phyloP scores from a whole-genome alignment of 2,113 vertebrate genomes.

The Morone chrysops region DNA sequence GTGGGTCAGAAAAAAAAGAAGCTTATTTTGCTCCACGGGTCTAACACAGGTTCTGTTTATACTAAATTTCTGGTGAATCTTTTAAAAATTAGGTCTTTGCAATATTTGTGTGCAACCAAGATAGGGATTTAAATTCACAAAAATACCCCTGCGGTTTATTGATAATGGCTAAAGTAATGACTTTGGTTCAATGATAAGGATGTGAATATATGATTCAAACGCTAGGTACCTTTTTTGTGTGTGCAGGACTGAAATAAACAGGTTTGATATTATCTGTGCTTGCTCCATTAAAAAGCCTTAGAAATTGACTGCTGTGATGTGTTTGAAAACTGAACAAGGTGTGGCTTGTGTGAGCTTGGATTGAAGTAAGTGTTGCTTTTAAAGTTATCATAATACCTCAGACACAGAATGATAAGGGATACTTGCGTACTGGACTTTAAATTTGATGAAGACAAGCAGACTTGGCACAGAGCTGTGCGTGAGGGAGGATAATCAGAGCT shows the following conservation, averaged over 20 bases:
- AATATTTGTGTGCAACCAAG: neutral
- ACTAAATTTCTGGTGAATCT: neutral
- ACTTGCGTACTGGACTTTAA: slow-evolving; percentile 25
- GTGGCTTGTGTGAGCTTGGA: neutral
- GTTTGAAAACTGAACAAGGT: neutral
- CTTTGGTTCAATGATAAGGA: neutral
- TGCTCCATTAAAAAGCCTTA: neutral
- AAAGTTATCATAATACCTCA: slow-evolving; percentile 4
- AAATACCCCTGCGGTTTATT: neutral
- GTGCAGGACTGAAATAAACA: neutral
- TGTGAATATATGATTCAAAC: neutral
- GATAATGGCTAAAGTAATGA: neutral
- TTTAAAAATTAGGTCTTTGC: neutral
- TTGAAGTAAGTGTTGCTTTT: slow-evolving; percentile 3
- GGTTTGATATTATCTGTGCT: neutral
- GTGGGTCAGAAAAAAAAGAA: neutral
- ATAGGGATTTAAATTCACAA: neutral
- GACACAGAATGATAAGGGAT: slow-evolving; percentile 10
- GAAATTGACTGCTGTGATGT: neutral
- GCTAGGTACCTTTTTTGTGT: neutral
- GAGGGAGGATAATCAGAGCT: slow-evolving; percentile 53
- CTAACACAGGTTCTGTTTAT: neutral
- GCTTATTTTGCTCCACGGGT: neutral
- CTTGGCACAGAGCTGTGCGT: slow-evolving; percentile 1
- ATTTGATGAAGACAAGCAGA: slow-evolving; percentile 21